These are phyloP conservation scores for Hycleus phaleratus DNA, from an alignment of 1,140 invertebrate species.

Conservation along the genomic window DNA sequence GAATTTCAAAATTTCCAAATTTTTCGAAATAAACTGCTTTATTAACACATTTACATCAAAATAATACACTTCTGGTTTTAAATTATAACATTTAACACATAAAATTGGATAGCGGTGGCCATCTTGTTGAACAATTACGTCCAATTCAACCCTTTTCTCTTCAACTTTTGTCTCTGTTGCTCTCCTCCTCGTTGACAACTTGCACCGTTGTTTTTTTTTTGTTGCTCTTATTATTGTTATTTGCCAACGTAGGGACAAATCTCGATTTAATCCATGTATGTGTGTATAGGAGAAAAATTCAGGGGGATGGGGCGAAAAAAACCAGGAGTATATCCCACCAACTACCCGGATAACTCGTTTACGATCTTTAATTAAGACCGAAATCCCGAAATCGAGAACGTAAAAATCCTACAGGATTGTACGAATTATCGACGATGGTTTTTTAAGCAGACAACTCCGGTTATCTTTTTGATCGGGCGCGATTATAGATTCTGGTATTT, in stretches of 20 bases:
- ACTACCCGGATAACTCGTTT: conserved; percentile 7
- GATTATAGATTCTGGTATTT: background rate
- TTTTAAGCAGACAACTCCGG: conserved; percentile 7
- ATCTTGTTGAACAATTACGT: no score
- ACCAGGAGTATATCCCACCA: conserved; percentile 5
- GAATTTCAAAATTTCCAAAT: no score
- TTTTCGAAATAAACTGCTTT: no score
- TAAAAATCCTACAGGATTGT: conserved; percentile 13
- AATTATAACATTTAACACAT: no score
- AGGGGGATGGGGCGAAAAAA: background rate
- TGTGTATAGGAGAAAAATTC: no score
- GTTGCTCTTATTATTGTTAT: background rate
- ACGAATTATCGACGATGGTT: conserved; percentile 12
- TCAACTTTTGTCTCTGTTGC: no score
- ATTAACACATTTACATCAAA: no score
- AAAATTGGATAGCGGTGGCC: no score
- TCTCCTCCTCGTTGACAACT: no score
- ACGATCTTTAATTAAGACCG: conserved; percentile 15
- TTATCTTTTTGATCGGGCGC: conserved; percentile 13
- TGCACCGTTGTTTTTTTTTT: no score
- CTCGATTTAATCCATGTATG: conserved; percentile 8
- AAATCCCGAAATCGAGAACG: conserved; percentile 5
- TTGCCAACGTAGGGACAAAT: background rate
- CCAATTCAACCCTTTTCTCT: no score
- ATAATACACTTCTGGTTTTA: no score